phyloP scores from a whole-genome alignment of 2,113 vertebrate species.

The Beaufortia kweichowensis region DNA sequence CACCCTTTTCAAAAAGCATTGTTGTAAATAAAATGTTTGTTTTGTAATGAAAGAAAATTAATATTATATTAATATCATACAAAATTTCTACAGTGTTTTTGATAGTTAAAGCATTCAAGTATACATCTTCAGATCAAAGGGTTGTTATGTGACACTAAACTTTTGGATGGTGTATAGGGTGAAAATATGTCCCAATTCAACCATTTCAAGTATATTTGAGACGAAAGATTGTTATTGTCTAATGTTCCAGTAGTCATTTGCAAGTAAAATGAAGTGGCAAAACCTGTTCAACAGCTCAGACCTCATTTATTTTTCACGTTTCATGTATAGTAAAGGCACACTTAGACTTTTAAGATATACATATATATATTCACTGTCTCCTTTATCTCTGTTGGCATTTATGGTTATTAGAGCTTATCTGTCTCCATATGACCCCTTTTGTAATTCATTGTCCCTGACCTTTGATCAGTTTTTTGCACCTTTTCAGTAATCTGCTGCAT shows the following conservation, averaged over 20 bases:
- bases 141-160: too few relatives aligned
- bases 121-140: too few relatives aligned
- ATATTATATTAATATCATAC: too few relatives aligned
- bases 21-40: too few relatives aligned
- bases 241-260: not conserved
- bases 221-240: not conserved
- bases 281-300: not conserved
- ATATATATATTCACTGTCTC: not conserved
- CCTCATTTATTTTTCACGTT: not conserved
- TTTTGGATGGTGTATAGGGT: too few relatives aligned
- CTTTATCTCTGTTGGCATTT: not conserved
- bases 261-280: not conserved
- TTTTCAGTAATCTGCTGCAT: not conserved
- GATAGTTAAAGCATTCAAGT: too few relatives aligned
- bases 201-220: too few relatives aligned
- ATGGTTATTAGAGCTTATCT: not conserved
- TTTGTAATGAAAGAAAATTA: too few relatives aligned
- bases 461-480: conserved; percentile 3
- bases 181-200: too few relatives aligned
- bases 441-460: not conserved
- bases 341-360: not conserved
- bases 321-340: not conserved
- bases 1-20: too few relatives aligned
- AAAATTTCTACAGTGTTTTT: too few relatives aligned
- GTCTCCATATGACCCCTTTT: not conserved